Conservation (phyloP, 2,888 invertebrate genomes). For the Ophioninae sp. region DNA sequence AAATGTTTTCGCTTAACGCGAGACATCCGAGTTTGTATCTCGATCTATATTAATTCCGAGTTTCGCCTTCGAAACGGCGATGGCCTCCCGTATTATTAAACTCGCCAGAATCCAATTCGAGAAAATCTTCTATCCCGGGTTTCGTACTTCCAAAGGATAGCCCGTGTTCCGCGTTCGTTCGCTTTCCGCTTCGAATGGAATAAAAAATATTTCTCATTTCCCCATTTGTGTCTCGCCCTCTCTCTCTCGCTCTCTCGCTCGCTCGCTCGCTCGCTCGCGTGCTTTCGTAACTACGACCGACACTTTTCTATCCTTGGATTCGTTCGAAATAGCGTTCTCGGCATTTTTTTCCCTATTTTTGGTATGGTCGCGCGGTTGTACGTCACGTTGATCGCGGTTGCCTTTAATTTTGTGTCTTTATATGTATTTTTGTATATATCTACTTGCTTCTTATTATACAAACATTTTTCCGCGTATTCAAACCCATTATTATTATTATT, state of each 20-base stretch:
- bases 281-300: conserved; percentile 1
- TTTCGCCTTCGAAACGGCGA: background rate
- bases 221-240: background rate
- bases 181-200: background rate
- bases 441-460: background rate
- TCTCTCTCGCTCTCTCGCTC: no score
- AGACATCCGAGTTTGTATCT: background rate
- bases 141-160: background rate
- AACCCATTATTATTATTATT: no score
- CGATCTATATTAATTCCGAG: background rate
- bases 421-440: background rate
- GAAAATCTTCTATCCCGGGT: background rate
- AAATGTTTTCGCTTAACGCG: conserved; percentile 13
- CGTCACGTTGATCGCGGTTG: background rate
- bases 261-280: background rate
- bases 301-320: conserved; percentile 8
- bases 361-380: background rate
- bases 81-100: conserved; percentile 15
- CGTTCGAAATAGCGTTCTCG: background rate
- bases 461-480: background rate
- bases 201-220: background rate
- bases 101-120: background rate
- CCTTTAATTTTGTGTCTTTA: background rate
- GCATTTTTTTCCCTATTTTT: background rate
- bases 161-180: background rate